Percentiles rank a stretch among this genome's conserved stretches.
phyloP scores from a whole-genome alignment of 2,113 vertebrate genomes.

The Halcyon senegalensis region DNA sequence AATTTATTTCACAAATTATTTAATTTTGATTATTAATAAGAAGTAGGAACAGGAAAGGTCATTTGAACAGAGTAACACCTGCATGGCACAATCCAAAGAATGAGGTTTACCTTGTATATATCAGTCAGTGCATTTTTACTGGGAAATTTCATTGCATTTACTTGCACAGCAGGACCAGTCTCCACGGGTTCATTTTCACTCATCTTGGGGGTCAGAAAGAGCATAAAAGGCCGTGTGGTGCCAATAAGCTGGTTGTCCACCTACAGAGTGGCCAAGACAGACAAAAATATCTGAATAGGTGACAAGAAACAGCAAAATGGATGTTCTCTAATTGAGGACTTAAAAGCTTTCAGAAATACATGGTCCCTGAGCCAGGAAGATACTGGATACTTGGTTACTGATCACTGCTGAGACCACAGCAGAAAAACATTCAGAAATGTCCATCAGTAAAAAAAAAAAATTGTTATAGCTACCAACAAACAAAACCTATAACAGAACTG shows the following conservation, averaged over 20 bases:
- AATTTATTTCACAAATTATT: neutral
- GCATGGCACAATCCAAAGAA: neutral
- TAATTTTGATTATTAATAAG: neutral
- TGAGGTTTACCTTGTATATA: constrained; percentile 90
- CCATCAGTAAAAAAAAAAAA: neutral
- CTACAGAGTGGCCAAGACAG: constrained; percentile 62
- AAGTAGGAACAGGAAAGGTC: neutral
- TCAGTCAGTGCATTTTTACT: constrained; percentile 91
- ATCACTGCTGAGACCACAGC: neutral
- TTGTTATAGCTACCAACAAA: neutral
- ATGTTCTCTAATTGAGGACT: neutral
- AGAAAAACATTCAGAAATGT: neutral
- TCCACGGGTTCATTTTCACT: constrained; percentile 80
- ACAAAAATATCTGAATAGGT: neutral
- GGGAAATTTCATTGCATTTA: constrained; percentile 93
- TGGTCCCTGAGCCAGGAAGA: neutral
- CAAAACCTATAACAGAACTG: neutral
- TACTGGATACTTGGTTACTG: neutral
- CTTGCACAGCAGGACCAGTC: constrained; percentile 85
- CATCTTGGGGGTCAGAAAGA: constrained; percentile 86
- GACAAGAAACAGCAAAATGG: neutral
- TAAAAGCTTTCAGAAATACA: neutral
- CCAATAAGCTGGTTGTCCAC: constrained; percentile 97
- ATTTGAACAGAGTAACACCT: neutral
- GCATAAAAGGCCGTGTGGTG: constrained; percentile 90